Conservation (phyloP, 2,888 invertebrate species). For the Alcis repandata region DNA sequence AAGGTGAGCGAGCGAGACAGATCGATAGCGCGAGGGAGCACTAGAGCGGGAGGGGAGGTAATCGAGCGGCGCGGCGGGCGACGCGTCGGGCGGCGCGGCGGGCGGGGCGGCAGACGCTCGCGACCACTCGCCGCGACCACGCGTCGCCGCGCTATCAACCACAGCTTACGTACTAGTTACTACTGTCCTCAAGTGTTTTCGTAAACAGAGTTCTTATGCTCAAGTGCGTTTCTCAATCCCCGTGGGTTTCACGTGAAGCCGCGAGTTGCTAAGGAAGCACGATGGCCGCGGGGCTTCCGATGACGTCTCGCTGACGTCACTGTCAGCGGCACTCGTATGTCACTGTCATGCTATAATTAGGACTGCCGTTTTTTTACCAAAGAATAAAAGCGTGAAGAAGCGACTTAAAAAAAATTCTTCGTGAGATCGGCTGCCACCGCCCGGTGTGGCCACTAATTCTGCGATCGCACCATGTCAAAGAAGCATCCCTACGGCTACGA, state of each 20-base stretch:
- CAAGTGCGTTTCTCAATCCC: neutral
- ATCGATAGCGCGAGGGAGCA: conserved; percentile 8
- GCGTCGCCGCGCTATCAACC: neutral
- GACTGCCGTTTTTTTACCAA: neutral
- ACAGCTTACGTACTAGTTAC: conserved; percentile 6
- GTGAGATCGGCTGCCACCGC: neutral
- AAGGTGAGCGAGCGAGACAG: neutral
- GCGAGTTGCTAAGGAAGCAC: neutral
- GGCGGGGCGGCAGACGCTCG: conserved; percentile 28
- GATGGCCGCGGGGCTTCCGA: neutral
- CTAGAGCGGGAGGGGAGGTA: conserved; percentile 7
- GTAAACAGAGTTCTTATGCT: neutral
- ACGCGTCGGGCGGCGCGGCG: conserved; percentile 37
- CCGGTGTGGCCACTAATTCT: neutral
- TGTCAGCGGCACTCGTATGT: neutral
- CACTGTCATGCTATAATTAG: neutral
- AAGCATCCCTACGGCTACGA: neutral
- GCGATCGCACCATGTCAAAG: conserved; percentile 4
- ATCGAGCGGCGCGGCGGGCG: conserved; percentile 37
- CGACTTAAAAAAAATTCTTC: too few relatives aligned
- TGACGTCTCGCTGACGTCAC: conserved; percentile 1
- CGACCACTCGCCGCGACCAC: conserved; percentile 36
- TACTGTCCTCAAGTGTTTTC: neutral
- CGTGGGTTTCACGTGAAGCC: neutral
- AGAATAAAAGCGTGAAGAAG: neutral